Conservation (phyloP, 1,140 invertebrate genomes). For the Plodia interpunctella region DNA sequence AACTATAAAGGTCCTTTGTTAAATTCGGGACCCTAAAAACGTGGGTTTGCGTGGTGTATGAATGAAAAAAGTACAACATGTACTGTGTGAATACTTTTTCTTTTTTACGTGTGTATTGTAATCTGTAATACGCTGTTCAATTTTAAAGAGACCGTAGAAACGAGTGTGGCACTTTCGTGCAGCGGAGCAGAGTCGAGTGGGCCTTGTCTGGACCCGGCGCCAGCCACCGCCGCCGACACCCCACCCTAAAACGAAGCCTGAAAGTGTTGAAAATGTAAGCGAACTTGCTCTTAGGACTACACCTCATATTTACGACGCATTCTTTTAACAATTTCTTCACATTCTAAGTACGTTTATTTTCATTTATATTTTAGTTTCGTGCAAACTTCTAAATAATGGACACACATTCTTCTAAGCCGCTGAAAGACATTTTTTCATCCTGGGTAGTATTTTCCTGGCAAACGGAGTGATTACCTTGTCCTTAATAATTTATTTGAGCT, state of each 20-base stretch:
- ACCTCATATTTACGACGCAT: slow-evolving; percentile 12
- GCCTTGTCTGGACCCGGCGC: background rate
- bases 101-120: too few species aligned
- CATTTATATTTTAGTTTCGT: slow-evolving; percentile 17
- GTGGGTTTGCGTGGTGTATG: too few species aligned
- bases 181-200: background rate
- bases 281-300: slow-evolving; percentile 14
- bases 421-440: slow-evolving; percentile 33
- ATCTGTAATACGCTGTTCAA: background rate
- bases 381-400: slow-evolving; percentile 24
- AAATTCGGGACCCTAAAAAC: too few species aligned
- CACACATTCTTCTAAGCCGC: slow-evolving; percentile 19
- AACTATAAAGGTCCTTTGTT: too few species aligned
- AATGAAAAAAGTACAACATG: too few species aligned
- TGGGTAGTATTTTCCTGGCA: slow-evolving; percentile 31
- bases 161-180: background rate
- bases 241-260: slow-evolving; percentile 20
- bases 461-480: slow-evolving; percentile 40
- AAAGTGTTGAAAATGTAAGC: slow-evolving; percentile 26
- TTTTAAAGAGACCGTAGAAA: background rate
- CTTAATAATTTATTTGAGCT: slow-evolving; percentile 42
- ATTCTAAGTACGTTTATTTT: slow-evolving; percentile 11
- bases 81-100: too few species aligned
- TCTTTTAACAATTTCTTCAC: slow-evolving; percentile 9
- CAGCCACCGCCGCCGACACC: background rate